Base-by-base conservation (phyloP, 1,140 invertebrate genomes). In the Drosophila eugracilis region DNA sequence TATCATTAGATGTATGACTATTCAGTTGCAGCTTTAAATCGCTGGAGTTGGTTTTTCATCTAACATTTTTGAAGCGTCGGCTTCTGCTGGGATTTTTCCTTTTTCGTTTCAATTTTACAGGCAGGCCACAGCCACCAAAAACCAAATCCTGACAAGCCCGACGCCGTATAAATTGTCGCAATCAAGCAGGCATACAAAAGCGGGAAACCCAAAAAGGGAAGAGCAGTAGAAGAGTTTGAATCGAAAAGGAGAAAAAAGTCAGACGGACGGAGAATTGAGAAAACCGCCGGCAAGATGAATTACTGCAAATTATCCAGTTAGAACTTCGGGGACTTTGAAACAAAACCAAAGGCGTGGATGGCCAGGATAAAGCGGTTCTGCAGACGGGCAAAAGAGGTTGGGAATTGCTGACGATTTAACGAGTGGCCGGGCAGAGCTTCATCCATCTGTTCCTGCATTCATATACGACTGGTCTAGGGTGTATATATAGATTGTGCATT, bases 271-370 rank as follows among this genome's bases (percentile, higher is more conserved):
- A 44, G 30, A 55, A 57, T 50, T 19, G 49, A 52, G 47, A 76
- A 75, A 79, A 79, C 65, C 57, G 67, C 50, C 77, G 70, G 77
- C 59, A 88, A 83, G 81, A 86, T 86, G 78, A 86, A 86, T 86
- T 86, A 83, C 81, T 88, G 74, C 65, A 83, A 86, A 86, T 86
- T 88, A 88, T 88, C 75, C 78, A 83, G 78, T 86, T 88, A 83
- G 71, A 74, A 75, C 70, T 75, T 74, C 36, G 58, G 71, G 50
- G 72, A 66, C 50, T 75, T 75, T 66, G 71, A 63, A 73, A 75
- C 49, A 74, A 74, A 75, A 66, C 71, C 53, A 66, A 66, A 57
- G 52, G 59, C 57, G 55, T 36, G 47, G 60, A 39, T 30, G 26
- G 58, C 22, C 55, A 66, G 49, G 55, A 62, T 60, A 63, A 62